phyloP scores from a whole-genome alignment of 2,888 invertebrate species.

The Serripes groenlandicus region DNA sequence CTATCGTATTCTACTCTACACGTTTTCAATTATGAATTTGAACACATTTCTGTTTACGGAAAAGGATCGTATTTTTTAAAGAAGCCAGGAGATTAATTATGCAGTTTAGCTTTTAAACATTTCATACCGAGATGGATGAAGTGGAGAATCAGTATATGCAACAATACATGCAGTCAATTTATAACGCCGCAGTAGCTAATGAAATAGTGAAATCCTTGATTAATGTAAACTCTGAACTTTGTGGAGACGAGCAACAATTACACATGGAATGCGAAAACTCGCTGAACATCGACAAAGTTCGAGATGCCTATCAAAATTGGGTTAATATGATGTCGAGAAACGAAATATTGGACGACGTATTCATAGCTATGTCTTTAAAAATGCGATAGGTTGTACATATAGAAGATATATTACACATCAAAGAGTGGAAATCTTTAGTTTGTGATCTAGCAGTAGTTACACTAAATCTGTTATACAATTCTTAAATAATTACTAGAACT shows the following conservation, averaged over 20 bases:
- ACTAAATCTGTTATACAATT: too few species aligned
- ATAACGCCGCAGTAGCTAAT: neutral
- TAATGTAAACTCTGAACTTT: neutral
- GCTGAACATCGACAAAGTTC: neutral
- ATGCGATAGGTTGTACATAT: neutral
- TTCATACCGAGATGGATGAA: conserved; percentile 6
- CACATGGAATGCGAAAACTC: neutral
- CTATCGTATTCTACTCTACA: too few species aligned
- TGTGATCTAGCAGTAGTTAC: neutral
- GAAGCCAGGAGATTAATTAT: neutral
- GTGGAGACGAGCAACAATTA: neutral
- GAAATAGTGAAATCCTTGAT: neutral
- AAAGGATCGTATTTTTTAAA: too few species aligned
- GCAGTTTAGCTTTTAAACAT: neutral
- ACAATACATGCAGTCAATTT: neutral
- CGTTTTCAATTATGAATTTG: too few species aligned
- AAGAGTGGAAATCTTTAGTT: neutral
- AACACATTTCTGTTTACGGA: too few species aligned
- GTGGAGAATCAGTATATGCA: neutral
- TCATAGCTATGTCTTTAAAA: neutral
- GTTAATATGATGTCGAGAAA: neutral
- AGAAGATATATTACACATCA: neutral
- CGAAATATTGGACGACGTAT: neutral
- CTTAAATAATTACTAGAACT: too few species aligned
- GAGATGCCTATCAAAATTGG: neutral